A percentile compares a stretch with the other conserved stretches of the same genome.
Conservation (phyloP, 2,113 vertebrate genomes). For the Athene noctua region DNA sequence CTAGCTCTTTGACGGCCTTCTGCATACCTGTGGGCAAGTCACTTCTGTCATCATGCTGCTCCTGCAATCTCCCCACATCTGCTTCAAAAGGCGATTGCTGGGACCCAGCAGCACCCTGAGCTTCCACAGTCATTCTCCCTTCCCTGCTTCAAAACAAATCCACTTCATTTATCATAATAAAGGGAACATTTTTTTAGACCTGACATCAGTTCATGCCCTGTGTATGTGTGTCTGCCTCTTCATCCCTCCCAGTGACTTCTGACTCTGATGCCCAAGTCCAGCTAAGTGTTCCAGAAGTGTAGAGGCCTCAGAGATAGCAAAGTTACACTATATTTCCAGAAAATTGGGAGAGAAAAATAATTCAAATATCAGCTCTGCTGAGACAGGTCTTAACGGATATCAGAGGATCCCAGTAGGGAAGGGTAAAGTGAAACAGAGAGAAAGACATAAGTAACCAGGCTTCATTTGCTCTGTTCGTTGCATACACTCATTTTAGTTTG, state of each 20-base stretch:
- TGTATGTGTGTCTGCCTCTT: neutral
- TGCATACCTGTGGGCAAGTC: neutral
- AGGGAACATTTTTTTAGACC: neutral
- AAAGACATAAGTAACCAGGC: neutral
- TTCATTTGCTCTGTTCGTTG: neutral
- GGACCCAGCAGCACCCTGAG: neutral
- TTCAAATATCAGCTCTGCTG: neutral
- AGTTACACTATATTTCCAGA: neutral
- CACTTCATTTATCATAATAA: neutral
- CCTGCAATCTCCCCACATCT: neutral
- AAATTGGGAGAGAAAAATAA: neutral
- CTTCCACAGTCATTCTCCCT: neutral
- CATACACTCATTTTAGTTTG: neutral
- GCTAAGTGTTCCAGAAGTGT: neutral
- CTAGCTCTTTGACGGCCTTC: neutral
- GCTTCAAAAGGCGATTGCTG: neutral
- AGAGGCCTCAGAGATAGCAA: neutral
- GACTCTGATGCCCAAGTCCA: neutral
- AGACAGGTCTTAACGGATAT: neutral
- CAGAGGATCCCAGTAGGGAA: neutral
- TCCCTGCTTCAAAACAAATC: neutral
- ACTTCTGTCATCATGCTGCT: neutral
- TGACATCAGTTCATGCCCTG: neutral
- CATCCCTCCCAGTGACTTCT: neutral
- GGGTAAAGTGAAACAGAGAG: neutral